phyloP scores from a whole-genome alignment of 2,797 vertebrate genomes.

The Anguilla anguilla region DNA sequence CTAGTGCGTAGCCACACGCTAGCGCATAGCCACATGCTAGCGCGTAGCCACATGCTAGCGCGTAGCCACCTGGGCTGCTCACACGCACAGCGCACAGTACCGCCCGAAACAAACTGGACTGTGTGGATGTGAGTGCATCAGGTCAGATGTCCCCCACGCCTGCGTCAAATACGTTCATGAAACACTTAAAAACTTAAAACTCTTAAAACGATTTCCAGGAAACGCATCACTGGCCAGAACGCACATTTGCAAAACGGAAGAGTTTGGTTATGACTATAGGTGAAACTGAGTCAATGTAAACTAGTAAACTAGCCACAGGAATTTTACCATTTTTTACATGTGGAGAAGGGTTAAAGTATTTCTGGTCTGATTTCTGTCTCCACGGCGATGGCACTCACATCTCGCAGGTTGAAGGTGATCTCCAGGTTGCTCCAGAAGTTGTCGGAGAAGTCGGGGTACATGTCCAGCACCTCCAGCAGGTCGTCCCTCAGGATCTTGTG shows the following conservation, averaged over 20 bases:
- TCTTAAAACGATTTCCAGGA: not conserved
- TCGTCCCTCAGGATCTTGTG: conserved; percentile 95
- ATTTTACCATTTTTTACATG: not conserved
- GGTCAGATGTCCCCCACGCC: not conserved
- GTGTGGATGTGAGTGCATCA: not conserved
- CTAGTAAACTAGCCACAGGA: not conserved
- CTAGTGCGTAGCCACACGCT: too few species aligned
- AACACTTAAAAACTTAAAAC: not conserved
- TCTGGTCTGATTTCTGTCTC: conserved; percentile 16
- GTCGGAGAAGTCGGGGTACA: conserved; percentile 94
- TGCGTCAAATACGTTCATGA: not conserved
- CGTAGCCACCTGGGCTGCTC: not conserved
- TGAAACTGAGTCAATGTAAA: too few species aligned
- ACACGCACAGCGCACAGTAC: not conserved
- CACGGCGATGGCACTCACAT: conserved; percentile 79
- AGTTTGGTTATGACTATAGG: not conserved
- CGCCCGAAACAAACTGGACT: not conserved
- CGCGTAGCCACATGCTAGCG: too few species aligned
- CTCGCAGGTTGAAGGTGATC: conserved; percentile 95
- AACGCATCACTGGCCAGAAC: not conserved
- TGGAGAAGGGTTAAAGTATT: not conserved
- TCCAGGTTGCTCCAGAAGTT: conserved; percentile 95
- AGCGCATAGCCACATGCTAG: too few species aligned
- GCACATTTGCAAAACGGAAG: not conserved
- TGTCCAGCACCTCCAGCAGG: conserved; percentile 93